Evolutionary conservation across 2,888 invertebrate genomes (phyloP).

Genomic region (Lycocerus yunnanus): DNA sequence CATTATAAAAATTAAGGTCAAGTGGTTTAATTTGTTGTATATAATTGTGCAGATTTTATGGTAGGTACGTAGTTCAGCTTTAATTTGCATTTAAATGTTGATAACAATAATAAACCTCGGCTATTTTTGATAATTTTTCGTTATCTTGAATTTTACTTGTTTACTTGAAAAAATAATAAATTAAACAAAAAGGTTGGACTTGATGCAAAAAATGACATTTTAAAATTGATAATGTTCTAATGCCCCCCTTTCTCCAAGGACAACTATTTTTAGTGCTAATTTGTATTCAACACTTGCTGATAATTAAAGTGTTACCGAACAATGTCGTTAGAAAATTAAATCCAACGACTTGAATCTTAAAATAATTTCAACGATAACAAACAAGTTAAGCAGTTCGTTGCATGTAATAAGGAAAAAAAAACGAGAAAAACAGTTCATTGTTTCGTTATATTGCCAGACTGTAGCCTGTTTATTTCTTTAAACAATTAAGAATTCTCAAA

Average conservation of each 20-base stretch:
- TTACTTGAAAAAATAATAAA: background rate
- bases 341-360: background rate
- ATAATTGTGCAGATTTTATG: background rate
- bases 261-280: background rate
- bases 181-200: background rate
- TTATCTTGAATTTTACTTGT: background rate
- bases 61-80: background rate
- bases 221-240: background rate
- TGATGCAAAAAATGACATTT: background rate
- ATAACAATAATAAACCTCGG: background rate
- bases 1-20: background rate
- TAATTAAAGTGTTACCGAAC: background rate
- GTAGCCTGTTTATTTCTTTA: background rate
- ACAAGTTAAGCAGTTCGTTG: background rate
- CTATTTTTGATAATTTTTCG: background rate
- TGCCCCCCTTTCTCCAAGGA: background rate
- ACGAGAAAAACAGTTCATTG: no score
- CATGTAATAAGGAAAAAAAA: background rate
- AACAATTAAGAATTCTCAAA: background rate
- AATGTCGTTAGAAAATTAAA: background rate
- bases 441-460: background rate
- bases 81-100: background rate
- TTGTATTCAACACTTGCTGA: background rate
- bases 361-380: background rate
- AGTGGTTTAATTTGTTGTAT: background rate